Evolutionary conservation across 37 sponge, comb jelly and placozoan genomes (phyloP), one percentile per base, ranked within the genome.

Genomic region (Lycopodina hypogea): DNA sequence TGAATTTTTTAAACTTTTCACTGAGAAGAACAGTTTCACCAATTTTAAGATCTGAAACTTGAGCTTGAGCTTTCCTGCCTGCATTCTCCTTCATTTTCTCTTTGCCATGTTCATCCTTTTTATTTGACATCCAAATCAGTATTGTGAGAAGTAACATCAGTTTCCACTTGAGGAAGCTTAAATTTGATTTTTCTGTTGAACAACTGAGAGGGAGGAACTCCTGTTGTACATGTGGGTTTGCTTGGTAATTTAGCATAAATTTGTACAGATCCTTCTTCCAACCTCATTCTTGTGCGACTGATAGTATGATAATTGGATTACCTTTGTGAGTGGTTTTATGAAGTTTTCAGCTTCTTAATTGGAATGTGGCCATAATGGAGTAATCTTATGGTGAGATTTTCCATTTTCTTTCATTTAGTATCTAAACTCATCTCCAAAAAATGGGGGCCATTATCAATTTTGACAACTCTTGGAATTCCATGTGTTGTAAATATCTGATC

Each of bases 401-500:
- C 78, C 85, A 22, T 42, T 57, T 30, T 77, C 72, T 57, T 39
- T 0, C 72, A 77, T 84, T 45, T 45, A 84, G 32, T 26, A 1
- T 42, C 69, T 34, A 26, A 84, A 68, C 38, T 84, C 85, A 34
- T 71, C 23, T 8, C 78, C 26, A 7, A 62, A n/a, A 56, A 60
- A 84, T 76, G 85, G 17, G 78, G 85, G 21, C 85, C 85, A 39
- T 84, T 84, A 37, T 84, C 85, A 69, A 72, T 84, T n/a, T 32
- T 50, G 29, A 84, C 0, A 9, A 58, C 34, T 1, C 1, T 58
- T 23, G 85, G 85, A 56, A 84, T 71, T 40, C 85, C 85, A 77
- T 76, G 85, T 57, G 72, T 77, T 3, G 85, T 50, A 62, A 84
- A 84, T 28, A 84, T 84, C 1, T 66, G 74, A 51, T 85, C 71